Percentiles rank a stretch among this genome's conserved stretches.
Evolutionary conservation across 2,888 invertebrate genomes (phyloP).

Genomic region (Sminthurinus aureus): DNA sequence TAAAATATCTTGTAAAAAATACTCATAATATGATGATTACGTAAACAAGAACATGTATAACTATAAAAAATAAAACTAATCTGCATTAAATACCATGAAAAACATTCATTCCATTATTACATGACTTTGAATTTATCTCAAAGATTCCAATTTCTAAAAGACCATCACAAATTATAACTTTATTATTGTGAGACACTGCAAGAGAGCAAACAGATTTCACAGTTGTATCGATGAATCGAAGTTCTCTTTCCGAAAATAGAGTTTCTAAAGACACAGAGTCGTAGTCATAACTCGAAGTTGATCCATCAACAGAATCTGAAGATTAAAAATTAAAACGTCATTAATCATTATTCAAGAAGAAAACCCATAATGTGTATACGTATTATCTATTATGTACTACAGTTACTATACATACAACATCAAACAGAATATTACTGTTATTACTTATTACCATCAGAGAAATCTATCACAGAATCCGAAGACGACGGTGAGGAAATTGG

Average conservation of each 20-base stretch:
- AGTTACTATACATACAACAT: neutral
- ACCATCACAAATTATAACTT: constrained; percentile 18
- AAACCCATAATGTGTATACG: too few relatives aligned
- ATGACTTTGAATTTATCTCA: neutral
- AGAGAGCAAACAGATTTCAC: neutral
- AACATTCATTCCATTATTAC: constrained; percentile 20
- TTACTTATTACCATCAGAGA: constrained; percentile 24
- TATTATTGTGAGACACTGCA: neutral
- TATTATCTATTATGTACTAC: too few relatives aligned
- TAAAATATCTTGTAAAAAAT: too few relatives aligned
- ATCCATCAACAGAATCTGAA: too few relatives aligned
- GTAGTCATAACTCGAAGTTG: neutral
- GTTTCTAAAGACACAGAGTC: constrained; percentile 20
- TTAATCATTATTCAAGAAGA: too few relatives aligned
- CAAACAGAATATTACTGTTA: too few relatives aligned
- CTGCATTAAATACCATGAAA: too few relatives aligned
- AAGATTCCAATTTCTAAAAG: constrained; percentile 8
- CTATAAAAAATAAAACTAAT: too few relatives aligned
- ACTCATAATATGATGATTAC: too few relatives aligned
- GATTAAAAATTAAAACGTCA: neutral
- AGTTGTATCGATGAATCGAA: constrained; percentile 10
- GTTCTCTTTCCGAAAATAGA: constrained; percentile 17
- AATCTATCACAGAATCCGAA: neutral
- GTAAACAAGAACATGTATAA: too few relatives aligned
- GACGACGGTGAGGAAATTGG: constrained; percentile 19